Conservation (phyloP, 2,113 vertebrate species). For the Chionomys nivalis region DNA sequence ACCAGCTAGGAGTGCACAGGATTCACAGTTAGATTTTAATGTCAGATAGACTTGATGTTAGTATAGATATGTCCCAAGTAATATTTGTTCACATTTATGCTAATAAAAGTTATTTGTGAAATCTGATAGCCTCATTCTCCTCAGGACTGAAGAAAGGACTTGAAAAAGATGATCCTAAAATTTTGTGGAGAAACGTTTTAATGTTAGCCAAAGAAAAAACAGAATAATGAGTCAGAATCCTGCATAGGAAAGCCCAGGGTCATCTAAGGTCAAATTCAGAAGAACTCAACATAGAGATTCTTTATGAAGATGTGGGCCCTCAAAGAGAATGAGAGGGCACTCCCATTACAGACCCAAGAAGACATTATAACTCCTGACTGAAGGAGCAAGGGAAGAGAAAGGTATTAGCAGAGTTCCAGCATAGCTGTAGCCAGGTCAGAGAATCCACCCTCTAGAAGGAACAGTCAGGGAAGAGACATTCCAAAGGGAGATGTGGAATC, state of each 20-base stretch:
- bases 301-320: neutral
- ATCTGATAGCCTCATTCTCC: neutral
- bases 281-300: neutral
- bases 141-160: neutral
- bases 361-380: neutral
- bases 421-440: neutral
- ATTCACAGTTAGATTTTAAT: neutral
- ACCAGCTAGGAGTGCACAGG: neutral
- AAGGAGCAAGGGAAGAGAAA: neutral
- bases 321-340: neutral
- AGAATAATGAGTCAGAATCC: neutral
- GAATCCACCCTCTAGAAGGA: neutral
- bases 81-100: constrained; percentile 2
- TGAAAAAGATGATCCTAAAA: neutral
- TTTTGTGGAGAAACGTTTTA: constrained; percentile 11
- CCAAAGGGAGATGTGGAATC: neutral
- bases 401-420: neutral
- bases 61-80: neutral
- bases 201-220: neutral
- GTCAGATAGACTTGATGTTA: constrained; percentile 14
- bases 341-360: neutral
- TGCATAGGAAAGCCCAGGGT: neutral
- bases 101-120: neutral
- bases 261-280: neutral
- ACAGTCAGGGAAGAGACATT: neutral